Conservation (phyloP, 2,888 invertebrate genomes). For the Odontomyia ornata region DNA sequence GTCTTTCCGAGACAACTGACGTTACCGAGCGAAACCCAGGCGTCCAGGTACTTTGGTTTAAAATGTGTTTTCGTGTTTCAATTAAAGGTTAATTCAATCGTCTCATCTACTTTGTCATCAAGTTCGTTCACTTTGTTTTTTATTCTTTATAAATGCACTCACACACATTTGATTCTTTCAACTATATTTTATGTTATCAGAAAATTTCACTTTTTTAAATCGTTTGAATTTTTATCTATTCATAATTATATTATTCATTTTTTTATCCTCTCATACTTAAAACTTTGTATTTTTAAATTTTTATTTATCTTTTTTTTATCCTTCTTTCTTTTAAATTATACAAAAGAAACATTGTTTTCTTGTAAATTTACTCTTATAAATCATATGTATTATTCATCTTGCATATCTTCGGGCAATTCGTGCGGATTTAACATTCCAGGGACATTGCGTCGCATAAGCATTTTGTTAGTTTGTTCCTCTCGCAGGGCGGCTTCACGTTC, state of each 20-base stretch:
- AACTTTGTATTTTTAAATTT: constrained; percentile 22
- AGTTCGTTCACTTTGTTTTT: constrained; percentile 21
- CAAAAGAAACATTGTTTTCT: constrained; percentile 45
- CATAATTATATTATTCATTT: constrained; percentile 36
- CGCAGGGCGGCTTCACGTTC: constrained; percentile 91
- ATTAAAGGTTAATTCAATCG: background rate
- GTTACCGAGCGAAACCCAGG: too few relatives aligned
- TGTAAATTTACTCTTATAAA: constrained; percentile 37
- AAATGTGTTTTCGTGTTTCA: too few relatives aligned
- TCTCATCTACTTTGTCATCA: constrained; percentile 11
- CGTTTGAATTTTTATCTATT: constrained; percentile 17
- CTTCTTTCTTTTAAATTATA: constrained; percentile 39
- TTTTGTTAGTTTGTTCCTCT: constrained; percentile 92
- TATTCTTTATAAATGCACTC: constrained; percentile 36
- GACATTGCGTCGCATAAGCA: constrained; percentile 90
- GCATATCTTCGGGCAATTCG: constrained; percentile 95
- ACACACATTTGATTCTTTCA: constrained; percentile 35
- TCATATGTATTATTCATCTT: constrained; percentile 70
- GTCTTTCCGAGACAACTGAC: too few relatives aligned
- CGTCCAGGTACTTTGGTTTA: too few relatives aligned
- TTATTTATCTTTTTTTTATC: constrained; percentile 18
- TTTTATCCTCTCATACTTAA: constrained; percentile 32
- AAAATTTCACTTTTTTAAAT: constrained; percentile 18
- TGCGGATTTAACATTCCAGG: constrained; percentile 97
- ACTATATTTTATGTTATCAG: constrained; percentile 17